phyloP scores from a whole-genome alignment of 2,888 invertebrate genomes.

The Pycnomerus fuliginosus region DNA sequence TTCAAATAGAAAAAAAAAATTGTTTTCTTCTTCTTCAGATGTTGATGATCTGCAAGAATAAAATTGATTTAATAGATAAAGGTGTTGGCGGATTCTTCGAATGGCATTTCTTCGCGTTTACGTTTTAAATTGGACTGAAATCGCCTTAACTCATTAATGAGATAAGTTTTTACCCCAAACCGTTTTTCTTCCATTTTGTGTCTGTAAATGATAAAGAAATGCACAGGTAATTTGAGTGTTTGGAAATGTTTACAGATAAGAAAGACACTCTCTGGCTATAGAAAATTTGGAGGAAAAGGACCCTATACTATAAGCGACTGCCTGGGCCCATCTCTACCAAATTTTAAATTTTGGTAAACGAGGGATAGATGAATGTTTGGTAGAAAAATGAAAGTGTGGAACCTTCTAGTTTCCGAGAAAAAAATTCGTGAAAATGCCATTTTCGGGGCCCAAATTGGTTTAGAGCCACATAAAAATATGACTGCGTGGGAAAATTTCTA shows the following conservation, averaged over 20 bases:
- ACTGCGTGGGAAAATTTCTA: too few species aligned
- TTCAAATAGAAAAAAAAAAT: too few species aligned
- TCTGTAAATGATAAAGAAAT: conserved; percentile 3
- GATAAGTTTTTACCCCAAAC: neutral
- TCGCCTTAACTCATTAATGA: conserved; percentile 1
- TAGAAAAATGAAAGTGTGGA: too few species aligned
- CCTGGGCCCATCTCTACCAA: too few species aligned
- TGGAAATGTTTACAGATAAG: neutral
- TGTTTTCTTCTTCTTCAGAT: neutral
- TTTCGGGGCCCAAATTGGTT: too few species aligned
- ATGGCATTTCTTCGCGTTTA: neutral
- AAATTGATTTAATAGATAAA: neutral
- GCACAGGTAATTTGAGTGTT: conserved; percentile 1
- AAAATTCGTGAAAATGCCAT: too few species aligned
- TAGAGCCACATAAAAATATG: too few species aligned
- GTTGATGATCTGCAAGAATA: conserved; percentile 1
- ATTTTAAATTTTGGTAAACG: too few species aligned
- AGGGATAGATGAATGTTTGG: too few species aligned
- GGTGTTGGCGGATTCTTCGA: neutral
- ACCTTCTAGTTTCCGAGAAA: too few species aligned
- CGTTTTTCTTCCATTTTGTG: neutral
- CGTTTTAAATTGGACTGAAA: conserved; percentile 1
- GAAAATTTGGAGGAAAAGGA: too few species aligned
- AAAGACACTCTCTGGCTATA: neutral
- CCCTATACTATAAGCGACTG: too few species aligned